Percentiles rank a stretch among this genome's conserved stretches.
Evolutionary conservation across 2,888 invertebrate species (phyloP).

Genomic region (Thumatha senex): DNA sequence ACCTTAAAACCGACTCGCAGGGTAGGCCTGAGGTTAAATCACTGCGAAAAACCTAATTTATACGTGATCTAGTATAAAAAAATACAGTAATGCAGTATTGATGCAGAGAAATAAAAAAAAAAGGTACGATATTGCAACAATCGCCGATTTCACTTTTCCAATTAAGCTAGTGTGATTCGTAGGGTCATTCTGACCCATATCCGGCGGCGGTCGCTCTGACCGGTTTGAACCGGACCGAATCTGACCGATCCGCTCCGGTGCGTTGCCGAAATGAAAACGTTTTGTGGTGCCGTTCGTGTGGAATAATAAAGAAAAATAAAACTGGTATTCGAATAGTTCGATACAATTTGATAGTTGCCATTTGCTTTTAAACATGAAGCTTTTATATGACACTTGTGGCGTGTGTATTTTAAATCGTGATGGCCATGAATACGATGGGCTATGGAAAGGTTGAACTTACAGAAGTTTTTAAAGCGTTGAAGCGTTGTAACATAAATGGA

Average conservation of each 20-base stretch:
- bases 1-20: too few relatives aligned
- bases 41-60: too few relatives aligned
- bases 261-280: slow-evolving; percentile 61
- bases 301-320: slow-evolving; percentile 43
- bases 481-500: too few relatives aligned
- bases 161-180: slow-evolving; percentile 58
- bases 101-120: slow-evolving; percentile 16
- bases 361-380: slow-evolving; percentile 13
- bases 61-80: too few relatives aligned
- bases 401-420: background rate
- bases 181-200: slow-evolving; percentile 60
- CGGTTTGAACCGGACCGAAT: slow-evolving; percentile 3
- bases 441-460: too few relatives aligned
- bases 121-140: slow-evolving; percentile 59
- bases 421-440: background rate
- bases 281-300: slow-evolving; percentile 46
- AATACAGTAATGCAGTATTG: too few relatives aligned
- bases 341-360: slow-evolving; percentile 21
- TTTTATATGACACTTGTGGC: background rate
- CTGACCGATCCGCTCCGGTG: slow-evolving; percentile 46
- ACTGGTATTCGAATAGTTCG: slow-evolving; percentile 23
- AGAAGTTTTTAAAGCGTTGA: too few relatives aligned
- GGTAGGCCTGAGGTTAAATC: too few relatives aligned
- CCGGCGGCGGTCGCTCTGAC: slow-evolving; percentile 34
- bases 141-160: slow-evolving; percentile 77